These are phyloP conservation scores for Pissodes strobi DNA, from an alignment of 1,140 invertebrate genomes.

Conservation along the genomic window DNA sequence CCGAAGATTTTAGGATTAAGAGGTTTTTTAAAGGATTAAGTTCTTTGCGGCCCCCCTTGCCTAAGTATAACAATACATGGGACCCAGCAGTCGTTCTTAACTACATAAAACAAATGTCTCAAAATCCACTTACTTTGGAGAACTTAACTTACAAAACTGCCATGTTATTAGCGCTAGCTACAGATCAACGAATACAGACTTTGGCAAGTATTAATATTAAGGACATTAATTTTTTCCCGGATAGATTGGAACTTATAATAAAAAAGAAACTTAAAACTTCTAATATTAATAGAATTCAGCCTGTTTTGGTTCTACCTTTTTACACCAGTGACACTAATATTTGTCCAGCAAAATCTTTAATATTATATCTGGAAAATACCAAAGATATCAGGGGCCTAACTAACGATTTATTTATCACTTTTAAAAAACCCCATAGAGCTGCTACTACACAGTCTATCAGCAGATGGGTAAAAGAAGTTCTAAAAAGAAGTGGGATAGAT, in stretches of 20 bases:
- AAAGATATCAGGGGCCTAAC: background rate
- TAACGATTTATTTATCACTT: constrained; percentile 15
- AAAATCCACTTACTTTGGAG: background rate
- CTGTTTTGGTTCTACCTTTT: constrained; percentile 1
- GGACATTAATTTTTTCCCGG: background rate
- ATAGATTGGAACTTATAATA: background rate
- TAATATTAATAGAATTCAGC: too few species aligned
- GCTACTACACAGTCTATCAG: constrained; percentile 37
- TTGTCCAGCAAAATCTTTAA: constrained; percentile 1
- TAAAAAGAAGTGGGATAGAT: constrained; percentile 28
- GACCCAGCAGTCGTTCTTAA: constrained; percentile 6
- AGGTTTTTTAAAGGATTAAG: too few species aligned
- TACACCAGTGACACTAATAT: background rate
- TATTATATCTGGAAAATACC: constrained; percentile 4
- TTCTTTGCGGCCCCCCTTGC: background rate
- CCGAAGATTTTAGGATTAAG: constrained; percentile 9
- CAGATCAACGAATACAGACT: constrained; percentile 14
- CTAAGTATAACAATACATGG: constrained; percentile 20
- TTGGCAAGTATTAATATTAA: constrained; percentile 7
- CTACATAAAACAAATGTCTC: background rate
- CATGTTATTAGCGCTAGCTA: constrained; percentile 4
- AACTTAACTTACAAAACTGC: background rate
- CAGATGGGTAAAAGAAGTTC: constrained; percentile 34
- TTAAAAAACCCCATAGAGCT: constrained; percentile 31
- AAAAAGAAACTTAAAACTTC: too few species aligned